phyloP scores from a whole-genome alignment of 2,113 vertebrate species.

The Brachypteracias leptosomus region DNA sequence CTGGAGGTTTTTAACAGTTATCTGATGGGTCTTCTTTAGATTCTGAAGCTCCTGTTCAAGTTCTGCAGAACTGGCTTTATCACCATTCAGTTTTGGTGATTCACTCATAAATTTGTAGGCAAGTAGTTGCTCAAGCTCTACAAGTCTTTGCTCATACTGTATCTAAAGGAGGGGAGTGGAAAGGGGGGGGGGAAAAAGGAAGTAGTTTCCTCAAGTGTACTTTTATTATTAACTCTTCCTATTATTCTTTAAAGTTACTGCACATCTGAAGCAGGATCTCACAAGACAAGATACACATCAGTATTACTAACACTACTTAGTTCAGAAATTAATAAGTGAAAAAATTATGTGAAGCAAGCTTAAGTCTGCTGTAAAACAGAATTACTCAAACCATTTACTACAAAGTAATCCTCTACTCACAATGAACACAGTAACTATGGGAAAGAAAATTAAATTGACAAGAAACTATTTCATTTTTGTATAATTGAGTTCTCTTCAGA shows the following conservation, averaged over 20 bases:
- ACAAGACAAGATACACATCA: neutral
- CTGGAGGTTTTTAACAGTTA: conserved; percentile 74
- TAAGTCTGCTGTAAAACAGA: neutral
- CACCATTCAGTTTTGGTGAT: conserved; percentile 11
- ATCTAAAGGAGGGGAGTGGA: conserved; percentile 71
- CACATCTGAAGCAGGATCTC: neutral
- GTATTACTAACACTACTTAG: neutral
- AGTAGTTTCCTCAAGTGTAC: neutral
- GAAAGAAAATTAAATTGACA: neutral
- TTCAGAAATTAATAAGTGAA: neutral
- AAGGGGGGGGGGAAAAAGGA: neutral
- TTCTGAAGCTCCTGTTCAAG: conserved; percentile 77
- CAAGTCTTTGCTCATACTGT: conserved; percentile 87
- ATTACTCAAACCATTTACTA: neutral
- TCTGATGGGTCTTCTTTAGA: conserved; percentile 68
- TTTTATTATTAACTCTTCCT: neutral
- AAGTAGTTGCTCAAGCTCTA: conserved; percentile 83
- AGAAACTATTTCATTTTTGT: neutral
- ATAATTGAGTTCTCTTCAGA: neutral
- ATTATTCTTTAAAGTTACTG: neutral
- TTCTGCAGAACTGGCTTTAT: neutral
- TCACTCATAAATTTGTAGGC: conserved; percentile 57
- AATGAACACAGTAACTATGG: neutral
- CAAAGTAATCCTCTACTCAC: neutral
- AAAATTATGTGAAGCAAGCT: neutral